phyloP scores from a whole-genome alignment of 2,113 vertebrate genomes.

The Otolemur garnettii region DNA sequence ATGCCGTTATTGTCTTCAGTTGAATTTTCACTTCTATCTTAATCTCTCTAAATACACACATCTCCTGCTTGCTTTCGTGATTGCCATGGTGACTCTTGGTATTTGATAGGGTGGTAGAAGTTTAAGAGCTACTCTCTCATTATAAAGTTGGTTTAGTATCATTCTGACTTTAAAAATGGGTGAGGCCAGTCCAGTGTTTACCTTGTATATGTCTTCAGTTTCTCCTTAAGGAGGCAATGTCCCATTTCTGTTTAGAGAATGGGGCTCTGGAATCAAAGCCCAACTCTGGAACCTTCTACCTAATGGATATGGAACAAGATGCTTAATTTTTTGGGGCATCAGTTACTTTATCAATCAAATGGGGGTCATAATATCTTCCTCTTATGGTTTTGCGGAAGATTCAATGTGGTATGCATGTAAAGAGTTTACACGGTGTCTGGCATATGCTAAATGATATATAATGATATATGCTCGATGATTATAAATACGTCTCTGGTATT shows the following conservation, averaged over 20 bases:
- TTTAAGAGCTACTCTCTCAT: neutral
- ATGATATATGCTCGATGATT: no score
- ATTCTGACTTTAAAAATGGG: neutral
- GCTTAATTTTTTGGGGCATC: neutral
- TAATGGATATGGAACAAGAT: neutral
- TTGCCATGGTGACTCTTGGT: neutral
- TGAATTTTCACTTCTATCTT: constrained; percentile 32
- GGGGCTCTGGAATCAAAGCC: neutral
- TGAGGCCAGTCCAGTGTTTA: neutral
- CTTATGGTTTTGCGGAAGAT: neutral
- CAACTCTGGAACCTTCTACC: neutral
- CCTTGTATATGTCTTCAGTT: neutral
- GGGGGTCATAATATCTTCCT: neutral
- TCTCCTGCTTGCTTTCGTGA: neutral
- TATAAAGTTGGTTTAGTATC: neutral
- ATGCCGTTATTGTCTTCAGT: neutral
- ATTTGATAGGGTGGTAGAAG: neutral
- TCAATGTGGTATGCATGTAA: neutral
- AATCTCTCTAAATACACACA: neutral
- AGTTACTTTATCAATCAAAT: neutral
- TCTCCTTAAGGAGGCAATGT: accelerated
- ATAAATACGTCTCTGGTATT: neutral
- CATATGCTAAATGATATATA: no score
- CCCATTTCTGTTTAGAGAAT: neutral
- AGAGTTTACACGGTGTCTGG: neutral